These are phyloP conservation scores for Pyrrhosoma nymphula DNA, from an alignment of 2,888 invertebrate species.

Conservation along the genomic window DNA sequence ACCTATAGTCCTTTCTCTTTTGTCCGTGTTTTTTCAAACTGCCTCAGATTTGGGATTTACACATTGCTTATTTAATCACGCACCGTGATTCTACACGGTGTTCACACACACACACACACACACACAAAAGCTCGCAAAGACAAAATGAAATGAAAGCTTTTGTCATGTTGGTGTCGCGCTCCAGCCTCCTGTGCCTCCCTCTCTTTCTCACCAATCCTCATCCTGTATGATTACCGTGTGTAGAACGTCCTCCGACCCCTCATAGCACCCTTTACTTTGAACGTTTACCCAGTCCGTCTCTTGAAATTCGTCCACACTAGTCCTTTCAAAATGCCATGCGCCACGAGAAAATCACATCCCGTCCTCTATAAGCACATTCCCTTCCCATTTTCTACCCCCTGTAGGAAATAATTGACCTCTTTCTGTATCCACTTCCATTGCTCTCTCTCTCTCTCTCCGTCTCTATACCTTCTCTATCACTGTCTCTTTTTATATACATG, in stretches of 20 bases:
- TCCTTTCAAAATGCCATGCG: neutral
- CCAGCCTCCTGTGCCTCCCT: neutral
- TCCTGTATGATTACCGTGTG: neutral
- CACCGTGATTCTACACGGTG: no score
- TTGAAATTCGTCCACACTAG: no score
- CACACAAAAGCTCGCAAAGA: slow-evolving; percentile 46
- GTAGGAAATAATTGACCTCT: neutral
- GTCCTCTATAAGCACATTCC: neutral
- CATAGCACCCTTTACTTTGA: neutral
- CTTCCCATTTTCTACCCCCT: neutral
- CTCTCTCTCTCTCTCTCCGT: neutral
- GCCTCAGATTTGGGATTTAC: no score
- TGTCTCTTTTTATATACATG: slow-evolving; percentile 36
- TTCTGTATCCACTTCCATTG: neutral
- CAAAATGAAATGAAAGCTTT: slow-evolving; percentile 29
- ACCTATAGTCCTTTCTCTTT: no score
- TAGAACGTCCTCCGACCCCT: neutral
- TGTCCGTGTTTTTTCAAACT: no score
- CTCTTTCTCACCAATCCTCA: neutral
- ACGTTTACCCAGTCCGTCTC: neutral
- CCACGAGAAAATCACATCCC: neutral
- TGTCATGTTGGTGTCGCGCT: slow-evolving; percentile 58
- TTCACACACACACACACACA: neutral
- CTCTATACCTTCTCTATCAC: neutral
- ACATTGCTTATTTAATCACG: no score